phyloP scores from a whole-genome alignment of 2,888 invertebrate genomes.

The Diloba caeruleocephala region DNA sequence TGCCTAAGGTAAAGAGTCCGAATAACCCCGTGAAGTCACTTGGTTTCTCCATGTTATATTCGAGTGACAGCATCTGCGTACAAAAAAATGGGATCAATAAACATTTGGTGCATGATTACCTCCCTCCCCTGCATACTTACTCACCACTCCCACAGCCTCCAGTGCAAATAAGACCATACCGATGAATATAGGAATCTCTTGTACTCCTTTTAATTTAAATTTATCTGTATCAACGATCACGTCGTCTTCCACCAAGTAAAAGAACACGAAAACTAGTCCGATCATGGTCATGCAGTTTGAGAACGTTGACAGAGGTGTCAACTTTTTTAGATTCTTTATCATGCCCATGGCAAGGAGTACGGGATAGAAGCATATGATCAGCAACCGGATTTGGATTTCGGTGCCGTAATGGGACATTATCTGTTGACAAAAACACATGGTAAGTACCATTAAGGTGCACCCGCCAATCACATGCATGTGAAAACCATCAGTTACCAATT shows the following conservation, averaged over 20 bases:
- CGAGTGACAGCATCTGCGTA: constrained; percentile 94
- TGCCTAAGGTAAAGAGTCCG: constrained; percentile 95
- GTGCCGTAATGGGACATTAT: too few species aligned
- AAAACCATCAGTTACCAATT: constrained; percentile 79
- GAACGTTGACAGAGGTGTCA: too few species aligned
- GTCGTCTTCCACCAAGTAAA: constrained; percentile 91
- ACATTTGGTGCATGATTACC: background rate
- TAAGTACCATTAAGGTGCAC: too few species aligned
- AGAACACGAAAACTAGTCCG: constrained; percentile 85
- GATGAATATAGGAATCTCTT: constrained; percentile 93
- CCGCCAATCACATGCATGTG: background rate
- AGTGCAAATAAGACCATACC: constrained; percentile 94
- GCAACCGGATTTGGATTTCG: too few species aligned
- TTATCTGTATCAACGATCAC: constrained; percentile 84
- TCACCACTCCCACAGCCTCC: constrained; percentile 1
- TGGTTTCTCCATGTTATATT: constrained; percentile 97
- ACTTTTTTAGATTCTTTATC: too few species aligned
- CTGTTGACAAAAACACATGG: too few species aligned
- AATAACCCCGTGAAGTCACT: constrained; percentile 92
- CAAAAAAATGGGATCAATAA: background rate
- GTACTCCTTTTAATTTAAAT: constrained; percentile 81
- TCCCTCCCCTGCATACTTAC: background rate
- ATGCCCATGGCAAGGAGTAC: too few species aligned
- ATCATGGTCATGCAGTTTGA: too few species aligned
- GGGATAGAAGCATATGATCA: too few species aligned